Evolutionary conservation across 2,113 vertebrate species (phyloP).

Genomic region (Australoheros scitulus): DNA sequence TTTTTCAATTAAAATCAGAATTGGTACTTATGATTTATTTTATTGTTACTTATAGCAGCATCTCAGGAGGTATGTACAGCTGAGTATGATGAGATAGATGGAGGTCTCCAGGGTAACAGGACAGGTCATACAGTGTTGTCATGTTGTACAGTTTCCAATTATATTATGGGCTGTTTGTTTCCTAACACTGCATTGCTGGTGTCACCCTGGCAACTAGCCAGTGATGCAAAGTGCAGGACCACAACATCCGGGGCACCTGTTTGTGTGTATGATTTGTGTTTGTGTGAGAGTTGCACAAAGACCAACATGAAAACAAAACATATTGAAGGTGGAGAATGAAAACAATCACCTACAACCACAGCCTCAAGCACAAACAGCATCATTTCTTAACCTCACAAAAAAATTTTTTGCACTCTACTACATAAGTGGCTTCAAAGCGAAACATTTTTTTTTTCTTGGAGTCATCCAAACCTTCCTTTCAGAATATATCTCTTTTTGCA

Average conservation of each 20-base stretch:
- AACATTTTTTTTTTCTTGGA: background rate
- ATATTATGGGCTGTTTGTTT: slow-evolving; percentile 60
- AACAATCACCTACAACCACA: background rate
- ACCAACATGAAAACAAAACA: slow-evolving; percentile 1
- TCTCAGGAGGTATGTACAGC: background rate
- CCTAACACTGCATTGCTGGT: slow-evolving; percentile 30
- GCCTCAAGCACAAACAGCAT: slow-evolving; percentile 20
- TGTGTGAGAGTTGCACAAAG: slow-evolving; percentile 7
- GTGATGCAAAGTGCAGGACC: slow-evolving; percentile 1
- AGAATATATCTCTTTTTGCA: background rate
- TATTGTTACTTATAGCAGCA: background rate
- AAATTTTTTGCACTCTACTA: background rate
- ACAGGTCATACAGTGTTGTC: slow-evolving; percentile 42
- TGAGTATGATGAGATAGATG: slow-evolving; percentile 17
- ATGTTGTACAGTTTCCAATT: slow-evolving; percentile 54
- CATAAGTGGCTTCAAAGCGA: background rate
- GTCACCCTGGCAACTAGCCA: slow-evolving; percentile 66
- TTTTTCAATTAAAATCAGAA: background rate
- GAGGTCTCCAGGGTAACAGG: slow-evolving; percentile 55
- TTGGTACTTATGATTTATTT: rapidly evolving
- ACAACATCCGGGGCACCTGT: slow-evolving; percentile 4
- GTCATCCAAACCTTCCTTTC: slow-evolving; percentile 8
- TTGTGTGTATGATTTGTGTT: slow-evolving; percentile 21
- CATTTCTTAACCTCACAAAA: slow-evolving; percentile 16
- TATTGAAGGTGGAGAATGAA: background rate